Base-by-base conservation (phyloP, 2,797 vertebrate genomes). In the Parauchenoglanis ngamensis region DNA sequence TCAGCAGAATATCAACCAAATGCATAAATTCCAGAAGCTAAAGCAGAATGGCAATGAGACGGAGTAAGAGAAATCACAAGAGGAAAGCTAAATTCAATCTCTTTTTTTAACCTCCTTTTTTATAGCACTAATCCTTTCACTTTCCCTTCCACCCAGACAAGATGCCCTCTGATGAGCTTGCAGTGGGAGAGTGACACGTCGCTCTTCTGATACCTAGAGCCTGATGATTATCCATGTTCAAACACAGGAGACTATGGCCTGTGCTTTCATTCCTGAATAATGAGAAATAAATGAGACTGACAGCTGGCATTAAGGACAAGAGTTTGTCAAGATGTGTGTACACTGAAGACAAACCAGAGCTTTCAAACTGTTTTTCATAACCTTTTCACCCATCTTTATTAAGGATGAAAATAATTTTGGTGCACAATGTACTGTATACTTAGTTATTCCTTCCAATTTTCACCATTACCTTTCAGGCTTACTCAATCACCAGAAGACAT, bases 161-260 rank as follows among this genome's bases (percentile, higher is more conserved):
- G 35, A 85, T 89, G 82, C 75, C 59, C 54, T 54, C 80, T 84
- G 85, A 89, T 88, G 86, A 90, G 75, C 86, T 87, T 78, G 87
- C 88, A 88, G 78, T 79, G 15, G 40, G 25, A 88, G 83, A 89
- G 80, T 85, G 88, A 87, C 89, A 89, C 1, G 2, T 44, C 31
- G 6, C 57, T 61, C 35, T 80, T 59, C 56, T 80, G 57, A n/a
- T 44, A 61, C 57, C 57, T 61, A 44, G 6, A 44, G 54, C 31
- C 78, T 80, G 35, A 59, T 79, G 77, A 59, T 59, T 23, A 80
- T 61, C 56, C n/a, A 61, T 80, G 57, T 56, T 80, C 77, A 80
- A 80, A 80, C 56, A 80, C 56, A 23, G 56, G 31, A 25, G 35
- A 79, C 31, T 40, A 4, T 59, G 31, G 21, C 56, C 31, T 78